Evolutionary conservation across 1,140 invertebrate species (phyloP).

Genomic region (Andricus grossulariae): DNA sequence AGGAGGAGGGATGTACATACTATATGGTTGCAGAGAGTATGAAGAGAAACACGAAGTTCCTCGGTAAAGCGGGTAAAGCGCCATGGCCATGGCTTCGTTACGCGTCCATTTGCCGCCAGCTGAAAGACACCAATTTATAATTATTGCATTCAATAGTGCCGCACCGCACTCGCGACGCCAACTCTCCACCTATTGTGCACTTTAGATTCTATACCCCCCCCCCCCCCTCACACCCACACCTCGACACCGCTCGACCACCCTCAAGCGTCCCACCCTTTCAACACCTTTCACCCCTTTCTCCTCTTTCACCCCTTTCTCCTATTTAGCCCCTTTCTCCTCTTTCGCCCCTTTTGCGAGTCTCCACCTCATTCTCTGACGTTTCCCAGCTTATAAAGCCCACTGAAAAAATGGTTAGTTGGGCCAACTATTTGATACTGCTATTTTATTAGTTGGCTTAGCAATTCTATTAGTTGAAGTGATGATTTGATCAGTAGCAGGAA

Average conservation of each 20-base stretch:
- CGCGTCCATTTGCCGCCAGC: constrained; percentile 57
- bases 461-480: too few relatives aligned
- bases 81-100: constrained; percentile 57
- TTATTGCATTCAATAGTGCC: constrained; percentile 64
- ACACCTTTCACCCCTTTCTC: constrained; percentile 10
- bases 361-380: constrained; percentile 21
- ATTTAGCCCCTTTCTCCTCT: constrained; percentile 32
- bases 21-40: constrained; percentile 35
- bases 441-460: too few relatives aligned
- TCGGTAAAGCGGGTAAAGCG: constrained; percentile 32
- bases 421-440: too few relatives aligned
- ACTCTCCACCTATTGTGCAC: constrained; percentile 64
- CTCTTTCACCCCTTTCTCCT: not conserved
- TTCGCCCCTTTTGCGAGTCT: constrained; percentile 40
- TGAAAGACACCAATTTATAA: constrained; percentile 72
- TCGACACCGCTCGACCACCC: constrained; percentile 31
- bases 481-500: too few relatives aligned
- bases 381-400: constrained; percentile 27
- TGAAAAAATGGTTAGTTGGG: too few relatives aligned
- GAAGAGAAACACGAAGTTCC: constrained; percentile 45
- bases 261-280: not conserved
- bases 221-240: constrained; percentile 41
- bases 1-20: constrained; percentile 1
- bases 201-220: constrained; percentile 58
- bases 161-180: constrained; percentile 47